Evolutionary conservation across 1,140 invertebrate species (phyloP).

Genomic region (Hestina assimilis): DNA sequence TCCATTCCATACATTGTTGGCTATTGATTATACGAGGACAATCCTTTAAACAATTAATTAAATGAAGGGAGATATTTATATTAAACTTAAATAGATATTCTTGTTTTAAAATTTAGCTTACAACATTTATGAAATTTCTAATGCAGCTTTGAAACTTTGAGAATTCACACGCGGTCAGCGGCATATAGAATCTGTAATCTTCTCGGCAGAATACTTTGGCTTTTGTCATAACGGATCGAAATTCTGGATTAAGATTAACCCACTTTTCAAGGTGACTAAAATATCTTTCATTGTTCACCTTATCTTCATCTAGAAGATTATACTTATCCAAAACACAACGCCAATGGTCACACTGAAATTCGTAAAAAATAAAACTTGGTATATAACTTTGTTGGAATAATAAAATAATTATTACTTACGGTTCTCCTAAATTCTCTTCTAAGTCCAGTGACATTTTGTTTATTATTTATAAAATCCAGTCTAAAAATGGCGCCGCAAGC

Average conservation of each 20-base stretch:
- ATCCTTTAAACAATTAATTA: conserved; percentile 40
- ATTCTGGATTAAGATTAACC: conserved; percentile 41
- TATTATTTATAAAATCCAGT: conserved; percentile 22
- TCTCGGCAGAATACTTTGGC: conserved; percentile 46
- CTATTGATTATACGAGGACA: conserved; percentile 42
- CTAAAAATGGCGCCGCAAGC: conserved; percentile 37
- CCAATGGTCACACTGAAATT: conserved; percentile 47
- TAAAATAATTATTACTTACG: conserved; percentile 23
- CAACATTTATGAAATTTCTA: conserved; percentile 40
- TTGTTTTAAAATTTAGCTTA: conserved; percentile 36
- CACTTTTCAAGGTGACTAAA: conserved; percentile 45
- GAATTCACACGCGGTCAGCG: conserved; percentile 40
- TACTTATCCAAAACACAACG: conserved; percentile 47
- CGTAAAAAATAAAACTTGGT: neutral
- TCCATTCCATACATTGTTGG: conserved; percentile 41
- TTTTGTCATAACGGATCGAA: conserved; percentile 33
- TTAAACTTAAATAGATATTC: neutral
- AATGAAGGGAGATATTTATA: neutral
- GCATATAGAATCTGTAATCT: conserved; percentile 23
- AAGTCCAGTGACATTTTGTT: conserved; percentile 32
- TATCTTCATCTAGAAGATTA: conserved; percentile 27
- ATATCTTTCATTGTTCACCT: conserved; percentile 41
- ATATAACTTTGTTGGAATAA: neutral
- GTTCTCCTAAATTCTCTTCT: conserved; percentile 22
- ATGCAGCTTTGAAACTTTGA: conserved; percentile 39